Evolutionary conservation across 2,888 invertebrate species (phyloP).

Genomic region (Psococerastis gibbosa): DNA sequence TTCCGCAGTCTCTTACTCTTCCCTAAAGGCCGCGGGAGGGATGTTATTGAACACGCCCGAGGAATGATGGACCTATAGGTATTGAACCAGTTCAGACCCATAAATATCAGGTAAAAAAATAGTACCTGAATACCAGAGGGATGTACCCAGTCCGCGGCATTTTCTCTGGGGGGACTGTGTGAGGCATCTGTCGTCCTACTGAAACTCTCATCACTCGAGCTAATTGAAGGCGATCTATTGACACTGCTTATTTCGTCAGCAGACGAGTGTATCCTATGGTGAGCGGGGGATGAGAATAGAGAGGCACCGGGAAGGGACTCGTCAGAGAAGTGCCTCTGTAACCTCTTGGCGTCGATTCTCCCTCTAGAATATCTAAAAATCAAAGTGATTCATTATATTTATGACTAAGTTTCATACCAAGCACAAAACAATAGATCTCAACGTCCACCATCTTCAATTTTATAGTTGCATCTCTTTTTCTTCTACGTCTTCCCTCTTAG

Average conservation of each 20-base stretch:
- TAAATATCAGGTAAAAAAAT: too few species aligned
- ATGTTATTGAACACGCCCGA: too few species aligned
- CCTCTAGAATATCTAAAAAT: neutral
- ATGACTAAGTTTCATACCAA: too few species aligned
- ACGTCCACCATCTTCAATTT: too few species aligned
- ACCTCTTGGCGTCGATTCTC: constrained; percentile 12
- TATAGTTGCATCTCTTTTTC: too few species aligned
- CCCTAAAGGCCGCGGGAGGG: too few species aligned
- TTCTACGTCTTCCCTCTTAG: too few species aligned
- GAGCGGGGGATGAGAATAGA: constrained; percentile 20
- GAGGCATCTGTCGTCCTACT: constrained; percentile 60
- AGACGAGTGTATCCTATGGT: constrained; percentile 50
- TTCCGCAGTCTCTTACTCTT: too few species aligned
- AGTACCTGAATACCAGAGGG: constrained; percentile 41
- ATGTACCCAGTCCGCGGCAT: constrained; percentile 31
- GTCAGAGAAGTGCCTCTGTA: constrained; percentile 45
- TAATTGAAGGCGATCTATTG: constrained; percentile 58
- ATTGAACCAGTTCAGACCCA: too few species aligned
- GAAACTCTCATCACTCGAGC: constrained; percentile 70
- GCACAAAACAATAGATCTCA: too few species aligned
- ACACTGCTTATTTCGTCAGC: constrained; percentile 67
- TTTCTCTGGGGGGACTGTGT: constrained; percentile 32
- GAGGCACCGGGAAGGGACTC: constrained; percentile 39
- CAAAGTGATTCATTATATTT: too few species aligned
- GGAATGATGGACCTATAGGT: too few species aligned